Evolutionary conservation across 2,113 vertebrate species (phyloP).

Genomic region (Vulpes ferrilata): DNA sequence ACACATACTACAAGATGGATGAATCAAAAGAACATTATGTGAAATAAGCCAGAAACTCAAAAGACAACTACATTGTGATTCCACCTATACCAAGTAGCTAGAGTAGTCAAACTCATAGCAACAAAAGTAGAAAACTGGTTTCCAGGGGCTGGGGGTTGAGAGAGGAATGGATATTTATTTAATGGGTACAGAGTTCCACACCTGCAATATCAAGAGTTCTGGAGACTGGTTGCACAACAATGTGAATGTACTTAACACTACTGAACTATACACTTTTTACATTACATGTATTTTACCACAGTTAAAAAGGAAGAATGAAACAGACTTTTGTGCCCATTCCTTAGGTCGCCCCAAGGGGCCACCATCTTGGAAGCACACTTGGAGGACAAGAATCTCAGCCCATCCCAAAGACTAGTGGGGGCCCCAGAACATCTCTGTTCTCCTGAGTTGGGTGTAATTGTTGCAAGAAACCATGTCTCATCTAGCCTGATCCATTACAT

Average conservation of each 20-base stretch:
- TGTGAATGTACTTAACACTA: background rate
- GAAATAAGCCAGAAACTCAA: background rate
- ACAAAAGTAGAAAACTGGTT: background rate
- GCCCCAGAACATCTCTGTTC: background rate
- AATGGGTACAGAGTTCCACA: background rate
- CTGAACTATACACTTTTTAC: background rate
- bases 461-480: background rate
- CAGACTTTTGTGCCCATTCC: background rate
- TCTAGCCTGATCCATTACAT: background rate
- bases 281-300: background rate
- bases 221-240: background rate
- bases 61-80: background rate
- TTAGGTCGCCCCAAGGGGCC: background rate
- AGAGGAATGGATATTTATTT: background rate
- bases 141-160: background rate
- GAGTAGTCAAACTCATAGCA: background rate
- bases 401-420: background rate
- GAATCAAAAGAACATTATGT: background rate
- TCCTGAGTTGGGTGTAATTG: background rate
- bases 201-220: background rate
- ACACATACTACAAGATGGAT: background rate
- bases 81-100: rapidly evolving
- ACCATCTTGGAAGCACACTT: background rate
- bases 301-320: background rate
- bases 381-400: background rate